Evolutionary conservation across 2,888 invertebrate species (phyloP), one percentile per base, ranked within the genome.

Genomic region (Petrolisthes manimaculis): DNA sequence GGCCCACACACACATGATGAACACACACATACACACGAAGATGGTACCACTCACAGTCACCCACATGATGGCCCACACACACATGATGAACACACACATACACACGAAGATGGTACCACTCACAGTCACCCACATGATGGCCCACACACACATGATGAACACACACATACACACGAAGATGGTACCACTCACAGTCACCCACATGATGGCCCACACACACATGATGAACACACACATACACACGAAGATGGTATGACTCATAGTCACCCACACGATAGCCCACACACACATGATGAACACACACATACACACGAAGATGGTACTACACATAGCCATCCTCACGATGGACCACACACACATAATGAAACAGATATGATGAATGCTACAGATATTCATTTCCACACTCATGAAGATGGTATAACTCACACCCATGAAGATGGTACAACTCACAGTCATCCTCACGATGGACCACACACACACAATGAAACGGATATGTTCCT

Each of bases 381-480:
- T 69, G 71, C 21, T 8, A 14, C 55, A 18, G 83, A 87, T 67
- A 56, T 21, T 71, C 83, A 86, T 21, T 78, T 55, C 37, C 82
- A 83, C 51, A 53, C 77, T 14, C 71, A 55, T 24, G 80, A 56
- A n/a, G 71, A 80, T 51, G 75, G 74, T 37, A 71, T n/a, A n/a
- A n/a, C 24, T 12, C 88, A 88, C 61, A 74, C 83, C 3, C 89
- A 89, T 51, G 89, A 83, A 53, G 83, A 86, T 79, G 78, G 83
- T 9, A 89, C 78, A 4, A 88, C 79, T 9, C 84, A 85, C 89
- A 79, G 56, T 18, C 83, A 89, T 55, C n/a, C 86, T 21, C 89
- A 83, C 74, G 79, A 54, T 12, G 74, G 61, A 67, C 69, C 69
- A 69, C 82, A 82, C 82, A 14, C 51, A 37, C 37, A 37, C 37